Evolutionary conservation across 2,888 invertebrate genomes (phyloP), one percentile per base, ranked within the genome.

Genomic region (Clostera curtula): DNA sequence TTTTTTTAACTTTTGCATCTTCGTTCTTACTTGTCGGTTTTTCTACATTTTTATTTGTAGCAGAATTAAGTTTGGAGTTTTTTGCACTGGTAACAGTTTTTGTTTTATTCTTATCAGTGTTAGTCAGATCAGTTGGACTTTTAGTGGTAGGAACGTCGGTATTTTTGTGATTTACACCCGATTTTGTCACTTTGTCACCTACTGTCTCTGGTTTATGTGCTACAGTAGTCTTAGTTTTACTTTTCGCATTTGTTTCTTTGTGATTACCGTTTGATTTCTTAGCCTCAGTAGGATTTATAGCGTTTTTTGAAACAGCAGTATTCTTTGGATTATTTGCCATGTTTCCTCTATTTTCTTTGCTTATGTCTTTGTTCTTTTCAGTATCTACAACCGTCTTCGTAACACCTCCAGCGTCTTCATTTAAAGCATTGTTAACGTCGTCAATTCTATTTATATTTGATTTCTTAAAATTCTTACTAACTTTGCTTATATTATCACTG

Each of bases 401-500:
- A 8, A 28, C 28, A 10, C 6, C 7, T 27, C 33, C 25, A 11
- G n/a, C 15, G 13, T 4, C 7, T 3, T 30, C 37, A 32, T 39
- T 40, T 3, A 24, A 14, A 23, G 28, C 43, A 25, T 43, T 36
- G 16, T 18, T 8, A 8, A 2, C 31, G 2, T 8, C 17, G 22
- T 25, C 24, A 25, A 20, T 21, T 25, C 3, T 12, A 8, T 12
- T 10, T 10, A n/a, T n/a, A 20, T 21, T 25, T 4, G 12, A 8
- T 12, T 10, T 10, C 12, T 39, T 39, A 8, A 28, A 27, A 10
- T 6, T 7, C 27, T 34, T 27, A 11, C 8, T 13, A 14, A 3
- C 7, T 3, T 30, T 38, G 32, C 38, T 40, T 3, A 24, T 15
- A 23, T 29, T 43, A 25, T 43, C 37, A 18, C 17, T 8, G n/a